Conservation (phyloP, 2,888 invertebrate genomes). For the Magallana nippona region DNA sequence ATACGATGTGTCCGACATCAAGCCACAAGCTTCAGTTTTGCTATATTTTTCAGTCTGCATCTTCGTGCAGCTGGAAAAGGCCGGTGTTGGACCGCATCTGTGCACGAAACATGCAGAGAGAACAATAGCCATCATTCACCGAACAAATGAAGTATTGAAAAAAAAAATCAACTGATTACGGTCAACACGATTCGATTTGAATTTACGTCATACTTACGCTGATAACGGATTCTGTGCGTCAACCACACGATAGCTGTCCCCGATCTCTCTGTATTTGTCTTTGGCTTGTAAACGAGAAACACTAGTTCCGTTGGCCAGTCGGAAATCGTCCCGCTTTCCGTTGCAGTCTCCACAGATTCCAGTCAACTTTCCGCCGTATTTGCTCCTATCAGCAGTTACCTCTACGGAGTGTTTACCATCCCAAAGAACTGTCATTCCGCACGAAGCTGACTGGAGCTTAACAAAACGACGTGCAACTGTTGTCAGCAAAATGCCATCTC, state of each 20-base stretch:
- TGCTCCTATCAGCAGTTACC: neutral
- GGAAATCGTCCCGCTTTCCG: constrained; percentile 15
- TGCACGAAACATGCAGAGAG: neutral
- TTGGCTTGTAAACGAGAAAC: neutral
- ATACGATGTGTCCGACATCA: neutral
- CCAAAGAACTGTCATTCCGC: neutral
- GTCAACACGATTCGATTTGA: too few species aligned
- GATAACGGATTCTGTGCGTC: neutral
- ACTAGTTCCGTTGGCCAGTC: constrained; percentile 9
- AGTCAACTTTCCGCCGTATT: constrained; percentile 17
- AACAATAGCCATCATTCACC: too few species aligned
- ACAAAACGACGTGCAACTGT: neutral
- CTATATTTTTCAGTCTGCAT: neutral
- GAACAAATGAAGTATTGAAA: too few species aligned
- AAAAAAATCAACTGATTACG: too few species aligned
- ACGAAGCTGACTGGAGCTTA: neutral
- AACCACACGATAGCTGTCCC: constrained; percentile 11
- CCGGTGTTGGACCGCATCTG: constrained; percentile 2
- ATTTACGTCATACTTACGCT: neutral
- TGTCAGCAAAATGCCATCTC: neutral
- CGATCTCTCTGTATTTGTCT: neutral
- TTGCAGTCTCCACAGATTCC: constrained; percentile 26
- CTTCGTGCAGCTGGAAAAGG: neutral
- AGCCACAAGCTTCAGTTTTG: neutral
- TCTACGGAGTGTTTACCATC: constrained; percentile 4